Conservation (phyloP, 2,113 vertebrate species). For the Lathamus discolor region DNA sequence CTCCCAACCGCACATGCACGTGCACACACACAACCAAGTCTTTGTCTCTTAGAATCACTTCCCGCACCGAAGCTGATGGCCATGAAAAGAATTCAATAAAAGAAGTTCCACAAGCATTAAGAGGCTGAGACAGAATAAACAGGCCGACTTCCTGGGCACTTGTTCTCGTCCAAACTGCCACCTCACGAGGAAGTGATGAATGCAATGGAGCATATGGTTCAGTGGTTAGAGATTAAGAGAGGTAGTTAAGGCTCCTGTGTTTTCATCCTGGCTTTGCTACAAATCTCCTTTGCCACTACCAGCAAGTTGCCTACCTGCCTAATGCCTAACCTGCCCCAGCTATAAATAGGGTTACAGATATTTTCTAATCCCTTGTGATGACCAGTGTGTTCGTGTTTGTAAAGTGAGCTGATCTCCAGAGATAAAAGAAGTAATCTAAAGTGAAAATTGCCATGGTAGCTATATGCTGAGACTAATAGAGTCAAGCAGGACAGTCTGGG, state of each 20-base stretch:
- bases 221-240: background rate
- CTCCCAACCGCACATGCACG: background rate
- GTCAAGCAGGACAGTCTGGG: slow-evolving; percentile 19
- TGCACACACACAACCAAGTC: slow-evolving; percentile 13
- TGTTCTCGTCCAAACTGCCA: slow-evolving; percentile 33
- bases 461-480: slow-evolving; percentile 19
- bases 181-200: slow-evolving; percentile 42
- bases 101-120: slow-evolving; percentile 23
- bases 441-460: slow-evolving; percentile 19
- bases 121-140: background rate
- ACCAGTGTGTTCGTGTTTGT: background rate
- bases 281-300: background rate
- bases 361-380: background rate
- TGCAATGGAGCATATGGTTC: background rate
- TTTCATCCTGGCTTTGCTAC: background rate
- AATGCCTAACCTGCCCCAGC: background rate
- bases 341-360: background rate
- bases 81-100: slow-evolving; percentile 34
- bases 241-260: background rate
- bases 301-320: background rate
- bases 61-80: slow-evolving; percentile 27
- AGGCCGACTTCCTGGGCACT: slow-evolving; percentile 27
- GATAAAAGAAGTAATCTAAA: slow-evolving; percentile 8
- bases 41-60: slow-evolving; percentile 55
- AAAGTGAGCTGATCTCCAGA: background rate